phyloP scores from a whole-genome alignment of 92 coral and sea anemone species.

The Umimayanthus chanpuru region DNA sequence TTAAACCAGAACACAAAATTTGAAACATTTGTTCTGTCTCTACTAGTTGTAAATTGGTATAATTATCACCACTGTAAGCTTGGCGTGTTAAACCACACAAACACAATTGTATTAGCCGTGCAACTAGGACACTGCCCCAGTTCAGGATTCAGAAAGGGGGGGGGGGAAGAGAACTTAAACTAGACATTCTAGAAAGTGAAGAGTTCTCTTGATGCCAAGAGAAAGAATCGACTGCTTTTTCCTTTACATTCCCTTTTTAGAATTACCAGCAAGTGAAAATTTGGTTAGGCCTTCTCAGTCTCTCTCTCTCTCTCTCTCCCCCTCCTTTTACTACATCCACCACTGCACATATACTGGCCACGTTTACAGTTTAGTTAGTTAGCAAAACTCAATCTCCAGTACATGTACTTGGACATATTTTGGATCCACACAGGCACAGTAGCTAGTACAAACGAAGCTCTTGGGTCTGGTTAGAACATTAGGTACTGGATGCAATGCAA shows the following conservation, averaged over 20 bases:
- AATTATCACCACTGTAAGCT: background rate
- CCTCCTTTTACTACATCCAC: too few relatives aligned
- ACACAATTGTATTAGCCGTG: background rate
- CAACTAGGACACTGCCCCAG: too few relatives aligned
- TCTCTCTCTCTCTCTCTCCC: too few relatives aligned
- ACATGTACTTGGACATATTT: background rate
- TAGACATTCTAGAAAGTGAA: too few relatives aligned
- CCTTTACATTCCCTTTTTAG: too few relatives aligned
- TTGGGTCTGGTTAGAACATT: too few relatives aligned
- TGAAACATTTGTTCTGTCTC: background rate
- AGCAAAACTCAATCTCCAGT: background rate
- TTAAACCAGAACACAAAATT: background rate
- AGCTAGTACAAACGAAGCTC: background rate
- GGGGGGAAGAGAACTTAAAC: too few relatives aligned
- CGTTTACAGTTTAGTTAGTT: background rate
- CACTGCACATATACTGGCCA: background rate
- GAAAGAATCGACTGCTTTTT: too few relatives aligned
- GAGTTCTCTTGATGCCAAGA: background rate
- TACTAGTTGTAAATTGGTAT: background rate
- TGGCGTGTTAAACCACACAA: background rate
- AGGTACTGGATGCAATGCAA: background rate
- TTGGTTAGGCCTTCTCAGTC: too few relatives aligned
- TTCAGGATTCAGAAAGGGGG: too few relatives aligned
- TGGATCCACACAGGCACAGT: background rate
- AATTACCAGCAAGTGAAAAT: too few relatives aligned